Base-by-base conservation (phyloP, 2,888 invertebrate genomes). In the Baccha elongata region DNA sequence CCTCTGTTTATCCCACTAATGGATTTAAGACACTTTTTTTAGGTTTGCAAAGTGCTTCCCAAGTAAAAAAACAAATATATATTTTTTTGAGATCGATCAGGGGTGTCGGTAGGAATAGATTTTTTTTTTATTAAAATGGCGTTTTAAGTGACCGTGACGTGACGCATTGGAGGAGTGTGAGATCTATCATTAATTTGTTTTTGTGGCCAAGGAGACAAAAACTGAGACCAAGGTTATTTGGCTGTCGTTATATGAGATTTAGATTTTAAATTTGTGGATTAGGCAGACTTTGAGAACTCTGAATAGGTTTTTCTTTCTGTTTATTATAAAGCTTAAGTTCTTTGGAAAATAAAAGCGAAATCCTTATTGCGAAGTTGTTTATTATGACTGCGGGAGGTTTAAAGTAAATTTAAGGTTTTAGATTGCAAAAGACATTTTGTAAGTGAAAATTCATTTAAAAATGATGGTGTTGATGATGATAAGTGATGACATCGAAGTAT, bases 1-100 rank as follows among this genome's bases (percentile, higher is more conserved):
- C n/a, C n/a, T n/a, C 7, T 19, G 52, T 35, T 68, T 73, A 58
- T 58, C 48, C 42, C 23, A 40, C 64, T 60, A 65, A 71, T 58
- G 72, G 71, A 60, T 26, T 58, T 65, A 46, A 37, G 58, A 19
- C 64, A 69, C 64, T 64, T 75, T 65, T 74, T 79, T 53, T 10
- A 67, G 68, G 67, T 52, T 60, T 60, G 74, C 60, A 50, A 52
- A 74, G 58, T 58, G 10, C 40, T 40, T 37, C 23, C 29, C 37
- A 55, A 55, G 58, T 58, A 40, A 26, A 40, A 23, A 40, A 40
- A 26, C 8, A 44, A 23, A 58, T 23, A 40, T 32, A 68, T 55
- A 37, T 42, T 76, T 53, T 55, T 42, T 15, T 53, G 15, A 35
- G 32, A 29, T 37, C 62, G 68, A 52, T 23, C 15, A 21, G 26